These are phyloP conservation scores for Drosophila flavopinicola DNA, from an alignment of 2,888 invertebrate species.

Conservation along the genomic window DNA sequence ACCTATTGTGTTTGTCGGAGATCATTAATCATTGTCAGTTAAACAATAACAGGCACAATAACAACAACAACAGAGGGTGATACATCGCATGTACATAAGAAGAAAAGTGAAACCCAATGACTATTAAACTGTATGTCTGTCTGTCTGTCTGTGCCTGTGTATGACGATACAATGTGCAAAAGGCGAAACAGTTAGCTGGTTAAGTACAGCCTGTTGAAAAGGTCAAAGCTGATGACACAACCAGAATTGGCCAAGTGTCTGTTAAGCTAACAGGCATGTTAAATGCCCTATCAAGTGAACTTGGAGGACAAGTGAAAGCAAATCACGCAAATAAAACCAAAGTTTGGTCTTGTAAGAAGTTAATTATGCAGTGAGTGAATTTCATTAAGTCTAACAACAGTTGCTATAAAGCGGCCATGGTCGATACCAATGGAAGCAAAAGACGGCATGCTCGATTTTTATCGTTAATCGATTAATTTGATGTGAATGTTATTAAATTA, in stretches of 20 bases:
- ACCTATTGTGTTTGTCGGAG: conserved; percentile 28
- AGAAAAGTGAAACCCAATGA: conserved; percentile 67
- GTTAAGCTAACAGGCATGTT: neutral
- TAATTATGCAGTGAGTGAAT: too few species aligned
- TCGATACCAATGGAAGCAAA: too few species aligned
- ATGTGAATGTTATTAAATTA: too few species aligned
- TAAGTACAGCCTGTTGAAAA: conserved; percentile 59
- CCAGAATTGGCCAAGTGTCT: conserved; percentile 16
- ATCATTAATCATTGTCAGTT: conserved; percentile 74
- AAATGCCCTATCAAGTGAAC: conserved; percentile 3
- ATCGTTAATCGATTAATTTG: too few species aligned
- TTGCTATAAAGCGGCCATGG: too few species aligned
- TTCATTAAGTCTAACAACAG: too few species aligned
- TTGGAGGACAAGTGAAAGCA: neutral
- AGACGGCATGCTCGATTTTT: too few species aligned
- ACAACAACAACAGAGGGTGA: conserved; percentile 23
- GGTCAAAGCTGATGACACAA: conserved; percentile 62
- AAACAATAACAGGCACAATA: conserved; percentile 62
- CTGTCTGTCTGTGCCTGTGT: too few species aligned
- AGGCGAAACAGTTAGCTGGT: conserved; percentile 1
- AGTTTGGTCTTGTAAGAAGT: too few species aligned
- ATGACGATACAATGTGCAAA: conserved; percentile 27
- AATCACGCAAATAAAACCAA: neutral
- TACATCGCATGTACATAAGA: conserved; percentile 19
- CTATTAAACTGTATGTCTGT: conserved; percentile 52